Conservation (phyloP, 1,140 invertebrate species). For the Anoplophora glabripennis region DNA sequence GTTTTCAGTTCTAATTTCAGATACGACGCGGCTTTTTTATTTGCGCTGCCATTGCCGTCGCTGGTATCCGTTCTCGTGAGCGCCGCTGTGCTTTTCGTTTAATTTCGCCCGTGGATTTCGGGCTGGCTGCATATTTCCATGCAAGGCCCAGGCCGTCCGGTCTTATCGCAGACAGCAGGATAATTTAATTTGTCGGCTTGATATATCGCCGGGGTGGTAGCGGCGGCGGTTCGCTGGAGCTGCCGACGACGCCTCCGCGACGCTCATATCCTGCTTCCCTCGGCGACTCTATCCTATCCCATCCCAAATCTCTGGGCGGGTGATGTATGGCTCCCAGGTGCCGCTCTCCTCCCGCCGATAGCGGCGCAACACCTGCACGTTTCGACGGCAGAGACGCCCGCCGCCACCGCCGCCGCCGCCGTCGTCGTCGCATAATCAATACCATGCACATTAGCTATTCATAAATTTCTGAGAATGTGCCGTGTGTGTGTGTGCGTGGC, state of each 20-base stretch:
- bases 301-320: conserved; percentile 39
- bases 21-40: not conserved
- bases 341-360: conserved; percentile 34
- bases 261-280: conserved; percentile 42
- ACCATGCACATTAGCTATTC: conserved; percentile 17
- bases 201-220: conserved; percentile 49
- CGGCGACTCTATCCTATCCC: conserved; percentile 41
- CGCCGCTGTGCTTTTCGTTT: not conserved
- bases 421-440: conserved; percentile 12
- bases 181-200: conserved; percentile 60
- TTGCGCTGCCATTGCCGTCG: not conserved
- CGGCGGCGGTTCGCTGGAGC: conserved; percentile 19
- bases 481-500: not conserved
- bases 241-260: conserved; percentile 28
- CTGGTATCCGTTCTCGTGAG: not conserved
- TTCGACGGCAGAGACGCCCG: not conserved
- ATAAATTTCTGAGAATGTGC: conserved; percentile 7
- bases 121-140: not conserved
- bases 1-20: too few relatives aligned
- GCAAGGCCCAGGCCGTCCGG: conserved; percentile 30
- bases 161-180: conserved; percentile 58
- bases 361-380: conserved; percentile 27
- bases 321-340: conserved; percentile 47
- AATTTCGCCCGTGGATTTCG: too few relatives aligned
- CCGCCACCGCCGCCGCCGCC: not conserved